Evolutionary conservation across 2,797 vertebrate genomes (phyloP).

Genomic region (Ibycter americanus): DNA sequence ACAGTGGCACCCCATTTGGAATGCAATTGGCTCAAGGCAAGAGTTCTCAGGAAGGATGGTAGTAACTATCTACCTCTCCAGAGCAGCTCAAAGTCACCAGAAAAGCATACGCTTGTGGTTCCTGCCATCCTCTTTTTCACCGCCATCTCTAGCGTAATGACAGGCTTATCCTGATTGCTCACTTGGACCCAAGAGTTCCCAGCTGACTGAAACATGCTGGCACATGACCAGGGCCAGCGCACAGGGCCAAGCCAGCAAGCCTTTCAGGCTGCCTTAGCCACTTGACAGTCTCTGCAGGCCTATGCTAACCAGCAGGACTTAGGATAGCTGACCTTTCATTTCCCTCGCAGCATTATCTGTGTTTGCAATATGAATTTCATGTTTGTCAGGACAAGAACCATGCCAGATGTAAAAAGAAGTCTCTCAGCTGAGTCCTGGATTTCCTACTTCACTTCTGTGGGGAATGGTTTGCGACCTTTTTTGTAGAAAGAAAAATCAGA

Average conservation of each 20-base stretch:
- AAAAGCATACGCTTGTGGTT: background rate
- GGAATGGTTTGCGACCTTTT: slow-evolving; percentile 60
- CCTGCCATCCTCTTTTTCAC: background rate
- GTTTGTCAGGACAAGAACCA: slow-evolving; percentile 37
- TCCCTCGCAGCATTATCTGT: slow-evolving; percentile 53
- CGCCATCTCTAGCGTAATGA: background rate
- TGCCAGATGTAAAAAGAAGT: slow-evolving; percentile 68
- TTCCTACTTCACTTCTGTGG: slow-evolving; percentile 70
- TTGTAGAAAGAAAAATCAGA: slow-evolving; percentile 73
- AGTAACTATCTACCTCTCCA: background rate
- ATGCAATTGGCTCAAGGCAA: background rate
- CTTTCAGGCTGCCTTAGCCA: background rate
- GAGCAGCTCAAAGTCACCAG: background rate
- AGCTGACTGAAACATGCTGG: background rate
- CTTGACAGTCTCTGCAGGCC: slow-evolving; percentile 24
- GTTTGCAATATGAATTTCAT: slow-evolving; percentile 44
- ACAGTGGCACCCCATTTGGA: background rate
- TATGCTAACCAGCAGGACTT: slow-evolving; percentile 3
- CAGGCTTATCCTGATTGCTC: background rate
- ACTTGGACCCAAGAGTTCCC: background rate
- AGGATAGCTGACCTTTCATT: slow-evolving; percentile 45
- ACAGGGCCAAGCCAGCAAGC: background rate
- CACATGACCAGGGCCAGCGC: background rate
- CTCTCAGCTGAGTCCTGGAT: slow-evolving; percentile 62
- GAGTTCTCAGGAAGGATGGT: background rate